These are phyloP conservation scores for Neodiprion pinetum DNA, from an alignment of 1,140 invertebrate genomes.

Conservation along the genomic window DNA sequence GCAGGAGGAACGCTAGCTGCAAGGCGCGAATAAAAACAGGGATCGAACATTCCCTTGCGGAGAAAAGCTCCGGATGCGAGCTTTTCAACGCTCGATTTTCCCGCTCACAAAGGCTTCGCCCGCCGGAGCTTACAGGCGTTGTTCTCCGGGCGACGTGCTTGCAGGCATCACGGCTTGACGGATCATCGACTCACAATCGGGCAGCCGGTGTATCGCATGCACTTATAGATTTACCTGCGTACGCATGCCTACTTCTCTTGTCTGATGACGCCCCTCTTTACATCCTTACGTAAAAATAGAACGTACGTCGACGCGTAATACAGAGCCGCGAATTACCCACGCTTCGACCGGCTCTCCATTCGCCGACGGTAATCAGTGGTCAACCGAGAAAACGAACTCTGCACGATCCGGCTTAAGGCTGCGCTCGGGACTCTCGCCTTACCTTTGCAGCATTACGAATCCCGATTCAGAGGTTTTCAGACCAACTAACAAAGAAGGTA, in stretches of 20 bases:
- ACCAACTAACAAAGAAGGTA: too few relatives aligned
- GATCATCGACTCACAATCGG: not conserved
- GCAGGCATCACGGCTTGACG: not conserved
- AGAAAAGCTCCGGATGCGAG: not conserved
- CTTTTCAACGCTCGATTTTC: not conserved
- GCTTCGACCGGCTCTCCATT: not conserved
- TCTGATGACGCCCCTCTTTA: not conserved
- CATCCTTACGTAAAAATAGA: not conserved
- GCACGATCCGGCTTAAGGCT: not conserved
- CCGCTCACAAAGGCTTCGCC: not conserved
- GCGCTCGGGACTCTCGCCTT: not conserved
- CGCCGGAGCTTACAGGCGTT: not conserved
- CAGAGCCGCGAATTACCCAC: conserved; percentile 6
- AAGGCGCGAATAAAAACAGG: not conserved
- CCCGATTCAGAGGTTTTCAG: too few relatives aligned
- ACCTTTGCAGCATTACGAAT: too few relatives aligned
- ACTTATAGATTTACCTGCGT: not conserved
- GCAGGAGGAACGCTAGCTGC: not conserved
- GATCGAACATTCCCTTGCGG: not conserved
- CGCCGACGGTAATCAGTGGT: not conserved
- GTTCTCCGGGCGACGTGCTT: too few relatives aligned
- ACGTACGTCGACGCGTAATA: not conserved
- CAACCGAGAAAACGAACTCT: not conserved
- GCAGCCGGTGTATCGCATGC: not conserved
- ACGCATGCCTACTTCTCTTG: not conserved